phyloP scores from a whole-genome alignment of 2,113 vertebrate genomes.

The Pyxicephalus adspersus region DNA sequence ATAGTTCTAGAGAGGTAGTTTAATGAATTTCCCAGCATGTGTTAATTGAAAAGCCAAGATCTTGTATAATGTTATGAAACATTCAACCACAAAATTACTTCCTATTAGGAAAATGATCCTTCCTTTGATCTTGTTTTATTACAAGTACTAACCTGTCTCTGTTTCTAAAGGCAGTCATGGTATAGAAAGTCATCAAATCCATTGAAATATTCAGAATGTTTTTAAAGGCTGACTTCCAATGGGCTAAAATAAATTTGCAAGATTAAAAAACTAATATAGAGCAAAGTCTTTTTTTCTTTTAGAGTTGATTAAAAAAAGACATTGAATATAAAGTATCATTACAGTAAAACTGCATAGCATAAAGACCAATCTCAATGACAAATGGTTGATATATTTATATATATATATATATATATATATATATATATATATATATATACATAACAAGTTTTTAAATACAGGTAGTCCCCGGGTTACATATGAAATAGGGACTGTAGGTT shows the following conservation, averaged over 20 bases:
- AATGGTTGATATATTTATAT: too few species aligned
- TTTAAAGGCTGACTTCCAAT: constrained; percentile 8
- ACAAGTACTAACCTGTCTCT: constrained; percentile 12
- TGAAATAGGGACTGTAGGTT: too few species aligned
- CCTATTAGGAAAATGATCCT: constrained; percentile 49
- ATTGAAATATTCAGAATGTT: constrained; percentile 36
- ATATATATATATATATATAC: too few species aligned
- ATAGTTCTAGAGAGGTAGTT: constrained; percentile 11
- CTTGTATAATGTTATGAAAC: constrained; percentile 23
- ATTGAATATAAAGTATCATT: too few species aligned
- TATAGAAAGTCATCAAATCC: neutral
- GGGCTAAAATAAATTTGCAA: neutral
- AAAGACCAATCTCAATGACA: too few species aligned
- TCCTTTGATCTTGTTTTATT: constrained; percentile 30
- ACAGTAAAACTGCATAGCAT: too few species aligned
- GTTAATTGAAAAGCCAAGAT: constrained; percentile 35
- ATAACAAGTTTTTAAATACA: too few species aligned
- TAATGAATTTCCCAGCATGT: constrained; percentile 49
- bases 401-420: too few species aligned
- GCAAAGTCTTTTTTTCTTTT: too few species aligned
- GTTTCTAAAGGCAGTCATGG: constrained; percentile 17
- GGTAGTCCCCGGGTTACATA: too few species aligned
- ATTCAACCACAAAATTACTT: constrained; percentile 40
- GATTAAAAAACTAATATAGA: neutral
- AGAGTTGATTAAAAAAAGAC: too few species aligned